Evolutionary conservation across 2,888 invertebrate species (phyloP).

Genomic region (Saturnia japonica): DNA sequence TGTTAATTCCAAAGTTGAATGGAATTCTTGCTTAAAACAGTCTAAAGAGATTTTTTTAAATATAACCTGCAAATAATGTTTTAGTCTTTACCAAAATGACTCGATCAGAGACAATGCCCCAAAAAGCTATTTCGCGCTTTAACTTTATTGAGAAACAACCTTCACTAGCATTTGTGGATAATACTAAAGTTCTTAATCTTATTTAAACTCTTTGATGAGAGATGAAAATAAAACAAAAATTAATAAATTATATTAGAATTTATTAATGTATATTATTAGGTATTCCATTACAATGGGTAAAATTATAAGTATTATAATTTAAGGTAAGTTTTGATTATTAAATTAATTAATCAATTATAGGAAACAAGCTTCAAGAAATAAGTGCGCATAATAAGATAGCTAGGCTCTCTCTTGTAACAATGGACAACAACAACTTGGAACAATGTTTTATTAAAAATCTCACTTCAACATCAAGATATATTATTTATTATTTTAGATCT

Average conservation of each 20-base stretch:
- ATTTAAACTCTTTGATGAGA: constrained; percentile 57
- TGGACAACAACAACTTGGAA: background rate
- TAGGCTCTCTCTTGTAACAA: background rate
- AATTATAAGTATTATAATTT: background rate
- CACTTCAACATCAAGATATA: background rate
- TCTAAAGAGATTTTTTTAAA: constrained; percentile 82
- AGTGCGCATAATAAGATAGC: too few relatives aligned
- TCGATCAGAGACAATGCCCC: constrained; percentile 35
- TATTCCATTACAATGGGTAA: background rate
- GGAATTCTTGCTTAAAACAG: constrained; percentile 43
- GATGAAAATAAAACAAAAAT: background rate
- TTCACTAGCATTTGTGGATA: constrained; percentile 74
- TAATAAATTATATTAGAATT: background rate
- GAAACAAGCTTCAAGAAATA: background rate
- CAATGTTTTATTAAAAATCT: background rate
- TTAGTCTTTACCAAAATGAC: constrained; percentile 70
- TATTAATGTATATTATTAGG: background rate
- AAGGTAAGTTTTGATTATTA: too few relatives aligned
- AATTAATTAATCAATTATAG: background rate
- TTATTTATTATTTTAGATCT: background rate
- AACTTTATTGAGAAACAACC: constrained; percentile 63
- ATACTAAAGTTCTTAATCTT: constrained; percentile 85
- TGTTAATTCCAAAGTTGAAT: constrained; percentile 25
- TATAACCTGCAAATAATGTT: constrained; percentile 77
- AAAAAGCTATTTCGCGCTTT: constrained; percentile 52